Evolutionary conservation across 2,797 vertebrate species (phyloP).

Genomic region (Rhinella marina): DNA sequence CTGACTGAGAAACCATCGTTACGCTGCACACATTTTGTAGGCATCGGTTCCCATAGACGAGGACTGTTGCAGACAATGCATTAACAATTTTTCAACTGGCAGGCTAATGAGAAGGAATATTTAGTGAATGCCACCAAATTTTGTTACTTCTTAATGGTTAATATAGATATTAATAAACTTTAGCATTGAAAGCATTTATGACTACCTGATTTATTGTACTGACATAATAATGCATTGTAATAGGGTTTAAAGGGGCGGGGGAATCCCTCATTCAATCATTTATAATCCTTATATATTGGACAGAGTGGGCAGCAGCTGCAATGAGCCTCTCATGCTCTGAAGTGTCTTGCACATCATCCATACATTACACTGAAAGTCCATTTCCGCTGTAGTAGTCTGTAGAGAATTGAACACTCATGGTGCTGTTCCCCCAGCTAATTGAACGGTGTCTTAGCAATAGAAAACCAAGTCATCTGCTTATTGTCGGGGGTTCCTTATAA

Average conservation of each 20-base stretch:
- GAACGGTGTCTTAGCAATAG: too few species aligned
- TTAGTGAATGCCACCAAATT: neutral
- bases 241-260: neutral
- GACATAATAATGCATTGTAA: neutral
- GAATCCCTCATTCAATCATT: neutral
- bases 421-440: too few species aligned
- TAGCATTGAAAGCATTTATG: slow-evolving; percentile 26
- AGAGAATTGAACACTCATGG: too few species aligned
- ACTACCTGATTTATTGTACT: neutral
- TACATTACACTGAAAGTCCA: neutral
- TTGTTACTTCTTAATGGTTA: slow-evolving; percentile 7
- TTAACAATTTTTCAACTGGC: neutral
- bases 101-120: neutral
- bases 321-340: neutral
- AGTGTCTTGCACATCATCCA: neutral
- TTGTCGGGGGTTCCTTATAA: too few species aligned
- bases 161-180: slow-evolving; percentile 23
- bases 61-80: neutral
- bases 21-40: neutral
- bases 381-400: too few species aligned
- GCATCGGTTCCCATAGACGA: neutral
- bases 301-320: neutral
- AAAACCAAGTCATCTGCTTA: too few species aligned
- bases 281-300: neutral
- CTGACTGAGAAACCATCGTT: neutral